A percentile compares a stretch with the other conserved stretches of the same genome.
phyloP scores from a whole-genome alignment of 2,113 vertebrate genomes.

The Tachysurus vachellii region DNA sequence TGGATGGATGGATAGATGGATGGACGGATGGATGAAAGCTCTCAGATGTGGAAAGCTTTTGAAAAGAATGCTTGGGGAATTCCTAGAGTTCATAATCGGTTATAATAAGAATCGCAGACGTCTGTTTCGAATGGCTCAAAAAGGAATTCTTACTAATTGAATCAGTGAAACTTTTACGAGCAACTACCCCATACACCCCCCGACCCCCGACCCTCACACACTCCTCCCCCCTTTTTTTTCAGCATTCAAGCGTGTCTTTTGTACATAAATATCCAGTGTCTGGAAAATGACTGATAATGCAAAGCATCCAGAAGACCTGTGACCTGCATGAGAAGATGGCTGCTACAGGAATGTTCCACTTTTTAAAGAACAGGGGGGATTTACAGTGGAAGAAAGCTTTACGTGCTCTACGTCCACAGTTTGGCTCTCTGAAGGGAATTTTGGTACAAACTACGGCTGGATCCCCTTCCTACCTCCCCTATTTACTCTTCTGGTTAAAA shows the following conservation, averaged over 20 bases:
- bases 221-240: neutral
- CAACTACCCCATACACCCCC: neutral
- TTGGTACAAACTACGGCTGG: slow-evolving; percentile 56
- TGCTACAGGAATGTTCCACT: slow-evolving; percentile 68
- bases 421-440: slow-evolving; percentile 32
- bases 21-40: neutral
- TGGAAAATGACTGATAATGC: slow-evolving; percentile 55
- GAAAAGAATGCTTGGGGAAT: neutral
- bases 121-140: neutral
- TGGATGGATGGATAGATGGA: neutral
- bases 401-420: slow-evolving; percentile 3
- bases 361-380: slow-evolving; percentile 55
- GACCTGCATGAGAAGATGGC: slow-evolving; percentile 67
- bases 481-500: slow-evolving; percentile 54
- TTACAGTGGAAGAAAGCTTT: slow-evolving; percentile 50
- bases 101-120: slow-evolving; percentile 3
- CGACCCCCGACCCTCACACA: neutral
- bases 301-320: slow-evolving; percentile 47
- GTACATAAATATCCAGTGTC: slow-evolving; percentile 44
- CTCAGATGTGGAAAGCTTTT: slow-evolving; percentile 2
- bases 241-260: slow-evolving; percentile 45
- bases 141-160: slow-evolving; percentile 3
- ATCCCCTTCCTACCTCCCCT: slow-evolving; percentile 60
- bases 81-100: neutral
- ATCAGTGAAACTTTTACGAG: slow-evolving; percentile 17